Conservation (phyloP, 1,140 invertebrate species). For the Diorhabda carinulata region DNA sequence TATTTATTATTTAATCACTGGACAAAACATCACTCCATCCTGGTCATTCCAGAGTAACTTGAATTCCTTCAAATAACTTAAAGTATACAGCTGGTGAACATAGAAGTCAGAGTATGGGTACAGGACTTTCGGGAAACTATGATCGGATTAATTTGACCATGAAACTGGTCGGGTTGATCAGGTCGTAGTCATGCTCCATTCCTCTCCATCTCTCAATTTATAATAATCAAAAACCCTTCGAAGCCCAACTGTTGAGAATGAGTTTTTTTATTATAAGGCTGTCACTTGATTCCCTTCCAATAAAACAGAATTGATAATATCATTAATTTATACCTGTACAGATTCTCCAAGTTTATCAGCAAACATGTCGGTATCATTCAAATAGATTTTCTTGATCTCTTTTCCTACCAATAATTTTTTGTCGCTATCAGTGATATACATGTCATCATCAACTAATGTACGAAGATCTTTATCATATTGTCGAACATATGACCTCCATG, state of each 20-base stretch:
- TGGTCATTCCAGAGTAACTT: no score
- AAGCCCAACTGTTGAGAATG: not conserved
- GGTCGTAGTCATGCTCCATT: not conserved
- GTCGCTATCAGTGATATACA: slow-evolving; percentile 1
- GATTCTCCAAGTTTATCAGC: not conserved
- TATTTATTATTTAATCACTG: no score
- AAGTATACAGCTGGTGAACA: no score
- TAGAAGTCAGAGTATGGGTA: no score
- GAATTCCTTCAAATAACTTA: no score
- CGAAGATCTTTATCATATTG: not conserved
- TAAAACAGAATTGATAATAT: no score
- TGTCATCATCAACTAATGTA: not conserved
- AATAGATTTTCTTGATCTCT: slow-evolving; percentile 3
- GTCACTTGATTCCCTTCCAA: no score
- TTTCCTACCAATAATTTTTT: not conserved
- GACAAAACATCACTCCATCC: no score
- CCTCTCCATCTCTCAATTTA: not conserved
- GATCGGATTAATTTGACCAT: no score
- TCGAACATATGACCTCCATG: not conserved
- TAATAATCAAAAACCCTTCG: not conserved
- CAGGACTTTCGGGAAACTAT: no score
- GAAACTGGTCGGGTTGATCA: no score
- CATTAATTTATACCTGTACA: not conserved
- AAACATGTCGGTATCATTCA: not conserved
- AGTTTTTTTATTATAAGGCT: not conserved